These are phyloP conservation scores for Canis aureus DNA, from an alignment of 2,113 vertebrate genomes.

Conservation along the genomic window DNA sequence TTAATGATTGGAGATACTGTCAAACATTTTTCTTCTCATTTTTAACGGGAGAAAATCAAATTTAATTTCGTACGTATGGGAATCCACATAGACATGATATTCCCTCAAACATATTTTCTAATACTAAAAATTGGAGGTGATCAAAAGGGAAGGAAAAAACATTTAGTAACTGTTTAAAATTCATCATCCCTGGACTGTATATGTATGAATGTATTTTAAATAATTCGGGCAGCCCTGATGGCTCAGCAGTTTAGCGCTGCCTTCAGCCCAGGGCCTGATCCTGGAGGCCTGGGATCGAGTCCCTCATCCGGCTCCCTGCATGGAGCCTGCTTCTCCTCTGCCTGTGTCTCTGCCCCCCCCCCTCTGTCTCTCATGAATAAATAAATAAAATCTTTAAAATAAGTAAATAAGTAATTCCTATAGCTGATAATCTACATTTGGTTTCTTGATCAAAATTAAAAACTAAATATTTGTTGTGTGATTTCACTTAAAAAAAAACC, in stretches of 20 bases:
- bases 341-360: no score
- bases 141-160: background rate
- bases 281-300: no score
- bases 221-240: background rate
- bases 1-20: background rate
- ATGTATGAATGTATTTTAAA: background rate
- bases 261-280: no score
- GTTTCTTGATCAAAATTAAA: constrained; percentile 1
- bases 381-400: no score
- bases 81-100: background rate
- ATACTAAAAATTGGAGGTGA: background rate
- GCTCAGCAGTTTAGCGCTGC: no score
- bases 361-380: no score
- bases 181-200: background rate
- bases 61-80: background rate
- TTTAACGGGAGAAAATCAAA: background rate
- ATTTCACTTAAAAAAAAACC: background rate
- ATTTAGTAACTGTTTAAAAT: background rate
- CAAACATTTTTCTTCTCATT: background rate
- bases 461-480: background rate
- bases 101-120: background rate
- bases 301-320: no score
- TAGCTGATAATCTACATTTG: background rate
- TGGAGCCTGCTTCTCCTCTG: no score
- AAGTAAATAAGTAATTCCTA: background rate